Evolutionary conservation across 2,797 vertebrate genomes (phyloP).

Genomic region (Halcyon chelicuti): DNA sequence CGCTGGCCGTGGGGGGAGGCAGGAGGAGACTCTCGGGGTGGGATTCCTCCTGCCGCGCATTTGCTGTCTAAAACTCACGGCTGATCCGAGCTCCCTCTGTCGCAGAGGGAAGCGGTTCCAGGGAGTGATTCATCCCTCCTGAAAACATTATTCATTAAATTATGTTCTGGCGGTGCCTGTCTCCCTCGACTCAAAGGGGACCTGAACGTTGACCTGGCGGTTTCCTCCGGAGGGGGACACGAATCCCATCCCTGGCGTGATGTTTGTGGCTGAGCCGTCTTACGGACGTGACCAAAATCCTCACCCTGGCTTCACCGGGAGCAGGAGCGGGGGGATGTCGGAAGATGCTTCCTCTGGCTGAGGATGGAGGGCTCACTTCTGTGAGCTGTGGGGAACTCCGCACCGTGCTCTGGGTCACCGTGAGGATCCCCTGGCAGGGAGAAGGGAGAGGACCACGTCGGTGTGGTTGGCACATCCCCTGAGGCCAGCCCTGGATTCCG

Average conservation of each 20-base stretch:
- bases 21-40: not conserved
- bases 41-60: not conserved
- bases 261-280: not conserved
- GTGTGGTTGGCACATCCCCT: not conserved
- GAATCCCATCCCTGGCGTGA: not conserved
- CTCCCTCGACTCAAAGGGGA: not conserved
- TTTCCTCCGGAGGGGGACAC: not conserved
- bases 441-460: not conserved
- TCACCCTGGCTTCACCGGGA: conserved; percentile 2
- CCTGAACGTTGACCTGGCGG: fast-evolving
- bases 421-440: not conserved
- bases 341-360: conserved; percentile 1
- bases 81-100: not conserved
- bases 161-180: not conserved
- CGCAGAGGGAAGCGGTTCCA: not conserved
- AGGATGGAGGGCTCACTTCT: not conserved
- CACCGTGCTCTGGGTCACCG: not conserved
- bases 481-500: not conserved
- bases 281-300: not conserved
- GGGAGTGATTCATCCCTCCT: not conserved
- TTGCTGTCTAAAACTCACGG: not conserved
- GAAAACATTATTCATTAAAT: not conserved
- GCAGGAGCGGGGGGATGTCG: not conserved
- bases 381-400: not conserved
- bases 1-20: not conserved